A percentile compares a stretch with the other conserved stretches of the same genome.
These are phyloP conservation scores for Chromobotia macracanthus DNA, from an alignment of 2,797 vertebrate species.

Conservation along the genomic window DNA sequence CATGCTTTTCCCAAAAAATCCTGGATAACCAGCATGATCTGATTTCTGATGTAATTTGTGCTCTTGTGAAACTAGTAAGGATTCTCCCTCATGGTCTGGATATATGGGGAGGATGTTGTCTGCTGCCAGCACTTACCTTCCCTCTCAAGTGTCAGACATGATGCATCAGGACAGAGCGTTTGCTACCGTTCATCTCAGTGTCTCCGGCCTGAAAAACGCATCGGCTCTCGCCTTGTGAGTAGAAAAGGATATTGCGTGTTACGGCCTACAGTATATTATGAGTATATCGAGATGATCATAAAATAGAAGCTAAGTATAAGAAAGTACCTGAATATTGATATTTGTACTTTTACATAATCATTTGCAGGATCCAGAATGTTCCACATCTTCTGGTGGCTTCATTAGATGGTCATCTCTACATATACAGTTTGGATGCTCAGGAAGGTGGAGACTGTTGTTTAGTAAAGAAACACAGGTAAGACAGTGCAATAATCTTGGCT, in stretches of 20 bases:
- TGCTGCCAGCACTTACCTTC: slow-evolving; percentile 92
- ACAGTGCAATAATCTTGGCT: not conserved
- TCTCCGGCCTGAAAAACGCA: slow-evolving; percentile 88
- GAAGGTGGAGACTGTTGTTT: slow-evolving; percentile 92
- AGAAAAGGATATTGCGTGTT: not conserved
- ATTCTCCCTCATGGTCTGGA: slow-evolving; percentile 88
- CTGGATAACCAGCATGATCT: too few species aligned
- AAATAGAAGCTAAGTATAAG: not conserved
- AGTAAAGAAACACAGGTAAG: slow-evolving; percentile 89
- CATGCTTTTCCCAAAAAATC: too few species aligned
- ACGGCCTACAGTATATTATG: not conserved
- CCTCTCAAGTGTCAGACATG: slow-evolving; percentile 93
- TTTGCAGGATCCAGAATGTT: slow-evolving; percentile 90
- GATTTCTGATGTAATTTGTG: slow-evolving; percentile 22
- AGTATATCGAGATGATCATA: not conserved
- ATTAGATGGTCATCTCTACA: slow-evolving; percentile 86
- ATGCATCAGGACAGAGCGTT: slow-evolving; percentile 96
- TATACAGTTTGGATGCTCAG: slow-evolving; percentile 94
- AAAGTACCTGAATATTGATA: not conserved
- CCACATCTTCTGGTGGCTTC: slow-evolving; percentile 90
- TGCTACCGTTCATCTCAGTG: slow-evolving; percentile 88
- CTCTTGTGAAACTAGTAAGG: slow-evolving; percentile 78
- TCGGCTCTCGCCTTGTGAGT: slow-evolving; percentile 88
- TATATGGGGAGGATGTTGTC: slow-evolving; percentile 93
- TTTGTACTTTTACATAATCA: not conserved